Evolutionary conservation across 2,797 vertebrate species (phyloP), one percentile per base, ranked within the genome.

Genomic region (Tenualosa thibaudeaui): DNA sequence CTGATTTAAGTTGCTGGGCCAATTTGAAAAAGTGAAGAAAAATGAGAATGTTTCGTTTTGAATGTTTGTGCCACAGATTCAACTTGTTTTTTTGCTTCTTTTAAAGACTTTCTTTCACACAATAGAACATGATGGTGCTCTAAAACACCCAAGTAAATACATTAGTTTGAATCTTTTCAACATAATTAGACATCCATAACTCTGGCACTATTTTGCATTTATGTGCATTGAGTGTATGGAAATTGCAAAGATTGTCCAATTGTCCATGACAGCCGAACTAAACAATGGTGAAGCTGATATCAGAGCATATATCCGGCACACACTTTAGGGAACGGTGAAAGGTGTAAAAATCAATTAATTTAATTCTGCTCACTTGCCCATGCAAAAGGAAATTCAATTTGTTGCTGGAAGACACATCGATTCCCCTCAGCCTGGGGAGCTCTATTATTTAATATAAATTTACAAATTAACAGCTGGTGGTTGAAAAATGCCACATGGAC

Each of bases 251-350:
- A 56, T 56, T 56, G 19, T 22, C 3, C 54, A 56, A 22, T 31
- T 56, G 54, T 5, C 17, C 54, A 56, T 56, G 54, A 19, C 54
- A 19, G 19, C 54, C 5, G 54, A 19, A 17, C 54, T 56, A 56
- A 56, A 22, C 37, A 13, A 12, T 71, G 68, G 17, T 71, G 68
- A 78, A 43, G 40, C 17, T 19, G 5, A 19, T 46, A 78, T 78
- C 71, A 22, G 13, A 15, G 6, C 2, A 2, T 5, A 82, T 75
- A 81, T 15, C 37, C 17, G 54, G 0, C 51, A 84, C 19, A 53
- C 31, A 58, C 60, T 88, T 81, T 81, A n/a, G 0, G 2, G 88
- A 87, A 53, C 50, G 40, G 82, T 31, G 60, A 19, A 15, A 43
- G 46, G 3, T 51, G 81, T 54, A 71, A 8, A 62, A 84, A 24